Base-by-base conservation (phyloP, 2,797 vertebrate genomes). In the Cephalopachus bancanus region DNA sequence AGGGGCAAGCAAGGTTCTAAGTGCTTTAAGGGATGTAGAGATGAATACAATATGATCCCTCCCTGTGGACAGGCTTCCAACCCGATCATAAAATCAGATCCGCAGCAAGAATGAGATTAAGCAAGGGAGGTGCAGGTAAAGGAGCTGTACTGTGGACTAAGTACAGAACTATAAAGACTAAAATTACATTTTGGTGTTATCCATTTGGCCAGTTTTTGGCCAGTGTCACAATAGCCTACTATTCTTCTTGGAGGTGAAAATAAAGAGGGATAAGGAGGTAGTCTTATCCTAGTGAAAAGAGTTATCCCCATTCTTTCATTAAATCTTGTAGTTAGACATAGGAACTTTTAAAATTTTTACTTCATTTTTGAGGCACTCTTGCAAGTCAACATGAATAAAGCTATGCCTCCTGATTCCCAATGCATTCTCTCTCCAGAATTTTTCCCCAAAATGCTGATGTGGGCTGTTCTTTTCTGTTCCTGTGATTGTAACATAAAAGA, bases 381-480 rank as follows among this genome's bases (percentile, higher is more conserved):
- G 14, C 19, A 92, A 86, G 89, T 60, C 62, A 90, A 49, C 57
- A 59, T 81, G 7, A 96, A 92, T 93, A 51, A 81, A 85, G 10
- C 74, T 62, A 85, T 95, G 49, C 19, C 10, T 89, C 53, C n/a
- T 57, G n/a, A 89, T 83, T 93, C 20, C 51, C n/a, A 53, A 12
- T 55, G 59, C 28, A 33, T 94, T 95, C 81, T 91, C 24, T 93
- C 69, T 88, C 92, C 22, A 84, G 83, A 69, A 92, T 91, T 86
- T 94, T 64, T 81, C 65, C 24, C n/a, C 22, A 49, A 79, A 94
- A 86, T 67, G 85, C 59, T 71, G 65, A 89, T 14, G n/a, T 75
- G 9, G 10, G 15, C 33, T 72, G 2, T 90, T 93, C 53, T 71
- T 92, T 81, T n/a, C 76, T 28, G 11, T 91, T 88, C 93, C 51